Percentiles rank a stretch among this genome's conserved stretches.
phyloP scores from a whole-genome alignment of 2,797 vertebrate species.

The Labeo calbasu region DNA sequence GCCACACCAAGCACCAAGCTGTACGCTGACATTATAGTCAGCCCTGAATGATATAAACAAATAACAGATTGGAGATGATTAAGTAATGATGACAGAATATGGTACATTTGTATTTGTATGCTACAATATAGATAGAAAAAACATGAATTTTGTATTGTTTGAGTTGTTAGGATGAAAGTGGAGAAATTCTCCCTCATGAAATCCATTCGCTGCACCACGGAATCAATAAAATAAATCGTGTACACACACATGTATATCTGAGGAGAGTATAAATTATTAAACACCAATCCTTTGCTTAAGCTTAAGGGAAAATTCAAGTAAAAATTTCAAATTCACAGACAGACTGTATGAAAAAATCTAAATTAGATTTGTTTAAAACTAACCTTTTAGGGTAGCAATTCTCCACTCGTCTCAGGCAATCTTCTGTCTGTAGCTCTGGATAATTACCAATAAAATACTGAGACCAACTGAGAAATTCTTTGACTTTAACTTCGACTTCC shows the following conservation, averaged over 20 bases:
- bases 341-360: neutral
- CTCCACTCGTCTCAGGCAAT: constrained; percentile 14
- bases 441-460: constrained; percentile 47
- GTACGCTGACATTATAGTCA: constrained; percentile 68
- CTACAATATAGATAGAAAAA: neutral
- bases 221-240: neutral
- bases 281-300: neutral
- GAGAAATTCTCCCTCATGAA: neutral
- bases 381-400: constrained; percentile 31
- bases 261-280: neutral
- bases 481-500: constrained; percentile 51
- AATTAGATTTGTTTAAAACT: neutral
- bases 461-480: constrained; percentile 40
- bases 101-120: neutral
- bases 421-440: constrained; percentile 6
- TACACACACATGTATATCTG: neutral
- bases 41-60: constrained; percentile 47
- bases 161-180: neutral
- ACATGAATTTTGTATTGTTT: neutral
- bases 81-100: neutral
- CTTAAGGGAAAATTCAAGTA: neutral
- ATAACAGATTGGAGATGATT: neutral
- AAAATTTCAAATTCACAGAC: neutral
- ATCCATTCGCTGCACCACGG: neutral
- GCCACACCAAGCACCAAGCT: constrained; percentile 49